Evolutionary conservation across 1,140 invertebrate species (phyloP).

Genomic region (Caerostris extrusa): DNA sequence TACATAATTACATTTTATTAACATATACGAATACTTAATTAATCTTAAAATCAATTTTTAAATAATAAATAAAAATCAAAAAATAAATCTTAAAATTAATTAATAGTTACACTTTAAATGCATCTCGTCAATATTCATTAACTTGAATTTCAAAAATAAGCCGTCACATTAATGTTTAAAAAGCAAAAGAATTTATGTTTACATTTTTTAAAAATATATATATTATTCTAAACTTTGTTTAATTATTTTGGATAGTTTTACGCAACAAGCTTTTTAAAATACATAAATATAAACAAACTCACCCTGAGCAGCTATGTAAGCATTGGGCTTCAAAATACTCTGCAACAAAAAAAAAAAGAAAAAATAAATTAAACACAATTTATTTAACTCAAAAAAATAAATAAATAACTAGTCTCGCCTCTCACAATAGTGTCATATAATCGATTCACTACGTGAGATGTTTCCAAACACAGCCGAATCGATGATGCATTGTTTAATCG

Average conservation of each 20-base stretch:
- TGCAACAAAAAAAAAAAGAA: slow-evolving; percentile 82
- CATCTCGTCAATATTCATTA: too few relatives aligned
- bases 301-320: slow-evolving; percentile 94
- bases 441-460: slow-evolving; percentile 7
- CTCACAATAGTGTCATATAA: neutral
- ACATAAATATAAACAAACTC: slow-evolving; percentile 52
- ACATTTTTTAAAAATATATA: neutral
- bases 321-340: slow-evolving; percentile 95
- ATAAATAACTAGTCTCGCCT: neutral
- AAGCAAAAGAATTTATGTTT: neutral
- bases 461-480: neutral
- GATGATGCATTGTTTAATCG: neutral
- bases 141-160: neutral
- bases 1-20: too few relatives aligned
- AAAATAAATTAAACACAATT: neutral
- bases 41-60: too few relatives aligned
- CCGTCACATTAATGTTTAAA: neutral
- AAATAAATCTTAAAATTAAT: too few relatives aligned
- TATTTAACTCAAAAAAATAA: neutral
- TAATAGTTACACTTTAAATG: too few relatives aligned
- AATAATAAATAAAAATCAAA: too few relatives aligned
- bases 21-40: too few relatives aligned
- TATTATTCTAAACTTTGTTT: neutral
- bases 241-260: too few relatives aligned
- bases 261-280: neutral